Conservation (phyloP, 2,888 invertebrate genomes). For the Ctena decussata region DNA sequence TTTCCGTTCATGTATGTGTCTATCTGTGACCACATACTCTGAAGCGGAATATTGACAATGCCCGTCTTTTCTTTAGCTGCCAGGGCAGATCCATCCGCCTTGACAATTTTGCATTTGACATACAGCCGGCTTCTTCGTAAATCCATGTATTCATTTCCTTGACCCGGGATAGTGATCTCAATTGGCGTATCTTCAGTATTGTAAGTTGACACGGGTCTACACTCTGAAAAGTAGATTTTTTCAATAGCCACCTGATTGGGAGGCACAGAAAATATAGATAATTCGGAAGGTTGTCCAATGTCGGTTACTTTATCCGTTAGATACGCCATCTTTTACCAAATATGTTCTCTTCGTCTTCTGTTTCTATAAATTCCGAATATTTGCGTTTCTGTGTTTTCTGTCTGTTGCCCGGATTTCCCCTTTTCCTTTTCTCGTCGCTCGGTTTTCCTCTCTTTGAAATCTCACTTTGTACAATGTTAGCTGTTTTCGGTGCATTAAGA, state of each 20-base stretch:
- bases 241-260: constrained; percentile 41
- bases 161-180: constrained; percentile 29
- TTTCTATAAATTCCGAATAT: not conserved
- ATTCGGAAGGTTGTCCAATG: constrained; percentile 16
- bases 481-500: not conserved
- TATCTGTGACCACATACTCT: constrained; percentile 43
- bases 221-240: constrained; percentile 27
- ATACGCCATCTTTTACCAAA: not conserved
- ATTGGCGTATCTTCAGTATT: constrained; percentile 22
- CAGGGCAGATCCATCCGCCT: constrained; percentile 26
- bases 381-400: not conserved
- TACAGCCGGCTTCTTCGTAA: constrained; percentile 32
- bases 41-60: constrained; percentile 31
- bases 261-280: constrained; percentile 25
- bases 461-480: not conserved
- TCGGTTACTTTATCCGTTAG: not conserved
- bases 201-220: constrained; percentile 29
- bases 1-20: constrained; percentile 43
- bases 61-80: constrained; percentile 24
- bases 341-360: not conserved
- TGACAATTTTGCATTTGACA: constrained; percentile 22
- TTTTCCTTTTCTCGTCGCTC: not conserved
- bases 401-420: not conserved
- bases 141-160: constrained; percentile 40
- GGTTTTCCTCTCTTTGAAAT: not conserved